These are phyloP conservation scores for Linurgus olivaceus DNA, from an alignment of 2,797 vertebrate genomes.

Conservation along the genomic window DNA sequence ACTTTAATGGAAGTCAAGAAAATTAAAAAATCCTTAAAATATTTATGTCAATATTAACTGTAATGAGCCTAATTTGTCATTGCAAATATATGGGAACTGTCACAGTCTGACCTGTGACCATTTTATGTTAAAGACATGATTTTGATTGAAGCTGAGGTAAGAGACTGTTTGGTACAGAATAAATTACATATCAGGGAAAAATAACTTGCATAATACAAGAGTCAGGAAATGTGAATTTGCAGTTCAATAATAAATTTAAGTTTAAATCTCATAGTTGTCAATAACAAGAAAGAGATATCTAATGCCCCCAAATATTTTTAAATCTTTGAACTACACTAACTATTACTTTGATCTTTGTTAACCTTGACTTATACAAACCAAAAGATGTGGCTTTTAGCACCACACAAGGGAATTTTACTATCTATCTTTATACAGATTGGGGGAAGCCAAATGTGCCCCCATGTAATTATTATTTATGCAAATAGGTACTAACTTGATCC, in stretches of 20 bases:
- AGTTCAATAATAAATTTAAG: neutral
- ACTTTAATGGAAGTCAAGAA: neutral
- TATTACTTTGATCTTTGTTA: neutral
- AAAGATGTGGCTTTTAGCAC: neutral
- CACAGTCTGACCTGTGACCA: neutral
- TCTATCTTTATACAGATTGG: neutral
- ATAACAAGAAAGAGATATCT: neutral
- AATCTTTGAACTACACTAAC: neutral
- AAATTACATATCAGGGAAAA: neutral
- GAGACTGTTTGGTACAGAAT: neutral
- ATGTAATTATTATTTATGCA: neutral
- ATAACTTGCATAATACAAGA: neutral
- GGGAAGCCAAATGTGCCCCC: neutral
- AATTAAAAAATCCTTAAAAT: neutral
- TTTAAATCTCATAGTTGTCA: neutral
- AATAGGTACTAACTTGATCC: neutral
- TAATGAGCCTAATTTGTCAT: neutral
- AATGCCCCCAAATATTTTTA: neutral
- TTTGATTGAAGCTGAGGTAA: neutral
- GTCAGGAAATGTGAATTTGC: neutral
- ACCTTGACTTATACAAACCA: neutral
- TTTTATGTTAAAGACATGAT: neutral
- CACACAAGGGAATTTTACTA: neutral
- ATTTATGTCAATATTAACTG: neutral
- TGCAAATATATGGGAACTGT: neutral